Conservation (phyloP, 2,113 vertebrate genomes). For the Chiloscyllium plagiosum region DNA sequence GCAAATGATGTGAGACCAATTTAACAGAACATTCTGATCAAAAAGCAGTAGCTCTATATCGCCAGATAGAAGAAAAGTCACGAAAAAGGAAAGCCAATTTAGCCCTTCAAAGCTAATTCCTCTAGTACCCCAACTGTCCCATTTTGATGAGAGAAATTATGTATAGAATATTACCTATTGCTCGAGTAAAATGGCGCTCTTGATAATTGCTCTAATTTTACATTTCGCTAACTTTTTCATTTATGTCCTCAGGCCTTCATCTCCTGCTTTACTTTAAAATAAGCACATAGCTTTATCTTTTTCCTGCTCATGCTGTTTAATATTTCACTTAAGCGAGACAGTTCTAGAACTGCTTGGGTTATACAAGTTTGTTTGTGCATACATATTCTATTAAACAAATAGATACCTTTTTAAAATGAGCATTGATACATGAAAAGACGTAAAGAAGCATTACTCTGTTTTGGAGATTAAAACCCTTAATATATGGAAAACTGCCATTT, state of each 20-base stretch:
- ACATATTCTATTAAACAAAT: not conserved
- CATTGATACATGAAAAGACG: not conserved
- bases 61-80: not conserved
- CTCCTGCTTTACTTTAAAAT: not conserved
- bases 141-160: not conserved
- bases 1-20: not conserved
- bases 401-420: not conserved
- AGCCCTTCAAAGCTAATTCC: not conserved
- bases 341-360: not conserved
- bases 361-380: not conserved
- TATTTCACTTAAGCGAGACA: not conserved
- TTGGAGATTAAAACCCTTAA: not conserved
- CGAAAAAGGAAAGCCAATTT: not conserved
- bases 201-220: not conserved
- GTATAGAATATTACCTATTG: not conserved
- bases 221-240: not conserved
- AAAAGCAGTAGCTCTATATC: not conserved
- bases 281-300: not conserved
- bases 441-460: not conserved
- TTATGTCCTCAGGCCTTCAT: not conserved
- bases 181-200: not conserved
- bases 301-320: not conserved
- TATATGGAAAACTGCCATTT: slow-evolving; percentile 11
- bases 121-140: not conserved
- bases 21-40: not conserved